A percentile compares a stretch with the other conserved stretches of the same genome.
These are phyloP conservation scores for Muscina levida DNA, from an alignment of 2,888 invertebrate species.

Conservation along the genomic window DNA sequence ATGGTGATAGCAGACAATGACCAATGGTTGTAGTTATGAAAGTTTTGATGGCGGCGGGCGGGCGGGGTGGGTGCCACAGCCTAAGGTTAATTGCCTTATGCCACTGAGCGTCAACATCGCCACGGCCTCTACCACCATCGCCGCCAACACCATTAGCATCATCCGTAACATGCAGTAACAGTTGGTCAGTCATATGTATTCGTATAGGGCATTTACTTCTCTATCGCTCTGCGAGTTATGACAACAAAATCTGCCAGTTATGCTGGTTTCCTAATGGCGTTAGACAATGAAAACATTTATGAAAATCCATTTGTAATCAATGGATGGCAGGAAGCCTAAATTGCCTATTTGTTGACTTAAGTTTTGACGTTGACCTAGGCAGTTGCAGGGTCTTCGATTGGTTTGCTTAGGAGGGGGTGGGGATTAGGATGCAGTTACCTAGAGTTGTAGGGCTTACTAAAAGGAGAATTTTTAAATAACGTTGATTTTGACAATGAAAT, in stretches of 20 bases:
- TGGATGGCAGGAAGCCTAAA: conserved; percentile 6
- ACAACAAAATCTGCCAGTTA: conserved; percentile 57
- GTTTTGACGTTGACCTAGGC: not conserved
- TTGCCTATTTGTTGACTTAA: conserved; percentile 15
- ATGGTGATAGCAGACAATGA: too few relatives aligned
- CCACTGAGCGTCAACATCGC: conserved; percentile 18
- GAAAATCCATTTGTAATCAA: conserved; percentile 38
- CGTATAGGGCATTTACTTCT: too few relatives aligned
- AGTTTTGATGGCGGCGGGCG: too few relatives aligned
- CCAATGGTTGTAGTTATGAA: too few relatives aligned
- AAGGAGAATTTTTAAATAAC: too few relatives aligned
- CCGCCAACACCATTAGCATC: too few relatives aligned
- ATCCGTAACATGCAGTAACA: too few relatives aligned
- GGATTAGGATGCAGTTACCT: too few relatives aligned
- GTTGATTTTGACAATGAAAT: too few relatives aligned
- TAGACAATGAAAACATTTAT: conserved; percentile 37
- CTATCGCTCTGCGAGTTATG: conserved; percentile 55
- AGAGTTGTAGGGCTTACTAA: too few relatives aligned
- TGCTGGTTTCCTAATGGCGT: conserved; percentile 11
- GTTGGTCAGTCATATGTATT: conserved; percentile 1
- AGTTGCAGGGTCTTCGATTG: not conserved
- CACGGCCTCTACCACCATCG: not conserved
- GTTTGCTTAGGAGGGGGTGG: not conserved
- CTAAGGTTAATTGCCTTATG: conserved; percentile 61
- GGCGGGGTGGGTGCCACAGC: too few relatives aligned